Evolutionary conservation across 2,797 vertebrate genomes (phyloP).

Genomic region (Tokudaia tokunoshimensis): DNA sequence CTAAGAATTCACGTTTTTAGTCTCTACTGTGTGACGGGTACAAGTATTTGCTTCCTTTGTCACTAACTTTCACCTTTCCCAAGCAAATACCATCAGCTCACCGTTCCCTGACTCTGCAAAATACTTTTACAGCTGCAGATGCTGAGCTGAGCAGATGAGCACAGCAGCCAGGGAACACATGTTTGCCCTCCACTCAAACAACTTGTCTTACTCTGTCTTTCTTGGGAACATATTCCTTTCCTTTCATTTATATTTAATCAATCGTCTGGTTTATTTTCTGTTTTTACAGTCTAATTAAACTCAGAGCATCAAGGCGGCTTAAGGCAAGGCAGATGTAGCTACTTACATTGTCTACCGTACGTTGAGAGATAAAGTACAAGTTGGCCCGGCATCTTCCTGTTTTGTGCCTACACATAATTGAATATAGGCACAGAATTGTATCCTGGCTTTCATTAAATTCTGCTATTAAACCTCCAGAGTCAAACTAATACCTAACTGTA

Average conservation of each 20-base stretch:
- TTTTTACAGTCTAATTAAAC: constrained; percentile 75
- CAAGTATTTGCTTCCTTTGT: not conserved
- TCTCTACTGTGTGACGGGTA: not conserved
- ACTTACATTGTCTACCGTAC: constrained; percentile 23
- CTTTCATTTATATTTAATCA: constrained; percentile 71
- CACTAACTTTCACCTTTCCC: not conserved
- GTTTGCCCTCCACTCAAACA: constrained; percentile 10
- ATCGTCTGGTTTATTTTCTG: constrained; percentile 72
- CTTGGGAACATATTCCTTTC: constrained; percentile 54
- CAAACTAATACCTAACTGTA: not conserved
- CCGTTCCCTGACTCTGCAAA: not conserved
- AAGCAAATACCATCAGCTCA: not conserved
- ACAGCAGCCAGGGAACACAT: not conserved
- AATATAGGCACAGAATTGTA: not conserved
- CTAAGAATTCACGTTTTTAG: not conserved
- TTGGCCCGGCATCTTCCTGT: not conserved
- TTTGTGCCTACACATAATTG: not conserved
- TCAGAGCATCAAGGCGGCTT: not conserved
- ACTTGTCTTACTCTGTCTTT: constrained; percentile 65
- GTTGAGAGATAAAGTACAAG: constrained; percentile 7
- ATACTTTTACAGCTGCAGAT: not conserved
- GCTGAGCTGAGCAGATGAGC: constrained; percentile 27
- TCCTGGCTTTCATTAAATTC: constrained; percentile 26
- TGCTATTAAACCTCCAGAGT: not conserved
- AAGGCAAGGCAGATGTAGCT: constrained; percentile 62